These are phyloP conservation scores for Dasysyrphus albostriatus DNA, from an alignment of 2,888 invertebrate genomes.

Conservation along the genomic window DNA sequence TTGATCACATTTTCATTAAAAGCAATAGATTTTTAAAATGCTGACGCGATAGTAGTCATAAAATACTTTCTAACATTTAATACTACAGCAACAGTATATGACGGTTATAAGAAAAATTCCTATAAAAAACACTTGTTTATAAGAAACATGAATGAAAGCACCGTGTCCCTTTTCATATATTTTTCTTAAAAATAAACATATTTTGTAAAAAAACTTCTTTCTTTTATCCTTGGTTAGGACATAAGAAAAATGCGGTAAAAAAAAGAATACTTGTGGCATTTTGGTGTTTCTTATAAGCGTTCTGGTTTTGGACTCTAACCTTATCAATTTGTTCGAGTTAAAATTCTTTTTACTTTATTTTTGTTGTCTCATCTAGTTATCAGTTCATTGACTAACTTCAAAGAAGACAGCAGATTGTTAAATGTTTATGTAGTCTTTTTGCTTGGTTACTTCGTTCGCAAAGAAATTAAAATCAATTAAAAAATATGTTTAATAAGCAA, in stretches of 20 bases:
- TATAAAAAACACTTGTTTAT: no score
- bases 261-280: no score
- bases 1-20: background rate
- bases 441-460: background rate
- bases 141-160: no score
- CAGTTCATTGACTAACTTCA: conserved; percentile 5
- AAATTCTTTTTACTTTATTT: background rate
- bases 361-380: background rate
- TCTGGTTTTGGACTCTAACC: background rate
- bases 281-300: no score
- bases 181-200: no score
- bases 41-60: background rate
- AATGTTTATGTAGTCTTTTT: background rate
- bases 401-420: background rate
- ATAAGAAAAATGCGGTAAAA: no score
- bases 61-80: background rate
- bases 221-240: no score
- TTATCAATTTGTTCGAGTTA: background rate
- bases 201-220: no score
- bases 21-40: background rate
- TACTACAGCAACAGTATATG: no score
- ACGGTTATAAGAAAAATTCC: no score
- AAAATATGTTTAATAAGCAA: background rate
- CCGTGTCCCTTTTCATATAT: no score
- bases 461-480: background rate